These are phyloP conservation scores for Nymphalis urticae DNA, from an alignment of 2,888 invertebrate species.

Conservation along the genomic window DNA sequence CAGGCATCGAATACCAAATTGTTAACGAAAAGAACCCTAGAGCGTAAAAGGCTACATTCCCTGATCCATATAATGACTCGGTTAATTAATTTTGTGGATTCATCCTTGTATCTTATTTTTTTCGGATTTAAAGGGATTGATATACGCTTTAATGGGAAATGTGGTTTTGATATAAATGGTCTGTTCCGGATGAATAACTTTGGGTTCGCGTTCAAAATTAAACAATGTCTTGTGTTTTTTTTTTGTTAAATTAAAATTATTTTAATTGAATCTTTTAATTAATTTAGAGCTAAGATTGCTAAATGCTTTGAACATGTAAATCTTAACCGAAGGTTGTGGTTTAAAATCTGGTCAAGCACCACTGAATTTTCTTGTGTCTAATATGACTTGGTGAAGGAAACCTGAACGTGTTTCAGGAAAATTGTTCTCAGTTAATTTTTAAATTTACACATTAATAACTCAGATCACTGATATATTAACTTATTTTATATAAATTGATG, in stretches of 20 bases:
- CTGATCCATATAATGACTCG: constrained; percentile 13
- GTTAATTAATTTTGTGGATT: constrained; percentile 27
- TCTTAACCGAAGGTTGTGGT: too few relatives aligned
- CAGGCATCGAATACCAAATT: constrained; percentile 58
- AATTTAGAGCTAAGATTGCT: background rate
- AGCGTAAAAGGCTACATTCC: constrained; percentile 18
- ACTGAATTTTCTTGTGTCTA: too few relatives aligned
- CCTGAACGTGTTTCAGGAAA: too few relatives aligned
- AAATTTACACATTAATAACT: too few relatives aligned
- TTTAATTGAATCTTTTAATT: background rate
- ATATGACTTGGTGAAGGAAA: too few relatives aligned
- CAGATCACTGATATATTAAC: too few relatives aligned
- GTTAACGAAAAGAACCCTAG: constrained; percentile 47
- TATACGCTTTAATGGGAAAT: constrained; percentile 8
- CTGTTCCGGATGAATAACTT: background rate
- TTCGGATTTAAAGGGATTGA: constrained; percentile 4
- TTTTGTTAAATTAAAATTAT: background rate
- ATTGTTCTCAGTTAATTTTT: too few relatives aligned
- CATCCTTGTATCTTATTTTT: constrained; percentile 11
- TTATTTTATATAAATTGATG: background rate
- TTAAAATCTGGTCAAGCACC: too few relatives aligned
- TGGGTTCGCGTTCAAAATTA: constrained; percentile 1
- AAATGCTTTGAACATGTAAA: too few relatives aligned
- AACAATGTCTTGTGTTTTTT: background rate
- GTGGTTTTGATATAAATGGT: constrained; percentile 5